Percentiles rank a stretch among this genome's conserved stretches.
Conservation (phyloP, 2,888 invertebrate species). For the Azorinus chamasolen region DNA sequence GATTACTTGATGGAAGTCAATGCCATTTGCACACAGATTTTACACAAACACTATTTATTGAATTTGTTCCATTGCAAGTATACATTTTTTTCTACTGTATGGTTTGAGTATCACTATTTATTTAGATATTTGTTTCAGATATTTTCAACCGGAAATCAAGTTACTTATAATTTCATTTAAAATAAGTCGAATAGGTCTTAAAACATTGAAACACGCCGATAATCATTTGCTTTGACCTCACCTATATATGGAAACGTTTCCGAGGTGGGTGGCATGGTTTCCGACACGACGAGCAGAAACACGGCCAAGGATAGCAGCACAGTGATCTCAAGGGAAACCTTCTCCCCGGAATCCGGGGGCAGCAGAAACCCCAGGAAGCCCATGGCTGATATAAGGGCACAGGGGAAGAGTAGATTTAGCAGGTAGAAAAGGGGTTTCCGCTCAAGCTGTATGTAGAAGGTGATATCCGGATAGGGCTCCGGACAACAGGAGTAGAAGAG, state of each 20-base stretch:
- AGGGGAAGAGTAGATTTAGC: constrained; percentile 78
- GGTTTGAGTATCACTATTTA: too few relatives aligned
- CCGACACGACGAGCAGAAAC: constrained; percentile 82
- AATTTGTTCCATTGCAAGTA: too few relatives aligned
- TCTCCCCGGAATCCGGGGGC: constrained; percentile 70
- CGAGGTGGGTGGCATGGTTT: constrained; percentile 82
- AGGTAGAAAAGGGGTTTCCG: constrained; percentile 78
- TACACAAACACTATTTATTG: too few relatives aligned
- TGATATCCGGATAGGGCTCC: constrained; percentile 78
- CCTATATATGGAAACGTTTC: constrained; percentile 83
- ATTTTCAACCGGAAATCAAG: too few relatives aligned
- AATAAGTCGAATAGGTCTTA: too few relatives aligned
- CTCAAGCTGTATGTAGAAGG: constrained; percentile 67
- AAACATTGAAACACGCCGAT: too few relatives aligned
- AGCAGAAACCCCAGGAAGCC: constrained; percentile 67
- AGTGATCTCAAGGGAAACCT: constrained; percentile 80
- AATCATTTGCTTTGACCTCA: constrained; percentile 36
- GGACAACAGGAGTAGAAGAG: constrained; percentile 68
- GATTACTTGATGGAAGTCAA: too few relatives aligned
- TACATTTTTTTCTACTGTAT: too few relatives aligned
- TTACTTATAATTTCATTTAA: too few relatives aligned
- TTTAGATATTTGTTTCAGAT: too few relatives aligned
- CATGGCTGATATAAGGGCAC: constrained; percentile 71
- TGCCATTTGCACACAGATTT: too few relatives aligned
- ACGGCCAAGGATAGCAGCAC: constrained; percentile 83